Evolutionary conservation across 2,113 vertebrate species (phyloP).

Genomic region (Tetrax tetrax): DNA sequence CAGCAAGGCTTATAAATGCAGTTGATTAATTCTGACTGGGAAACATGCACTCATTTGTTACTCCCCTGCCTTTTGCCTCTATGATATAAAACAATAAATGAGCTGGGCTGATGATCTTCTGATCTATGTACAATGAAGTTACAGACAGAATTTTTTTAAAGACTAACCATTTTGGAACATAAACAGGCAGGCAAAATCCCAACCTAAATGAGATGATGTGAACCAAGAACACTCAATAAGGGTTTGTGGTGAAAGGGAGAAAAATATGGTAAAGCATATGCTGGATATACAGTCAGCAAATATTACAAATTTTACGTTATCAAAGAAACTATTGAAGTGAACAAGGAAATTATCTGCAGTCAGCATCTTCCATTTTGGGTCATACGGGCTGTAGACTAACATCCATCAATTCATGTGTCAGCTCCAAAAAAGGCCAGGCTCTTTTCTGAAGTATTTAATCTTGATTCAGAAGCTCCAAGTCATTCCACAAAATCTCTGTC

Average conservation of each 20-base stretch:
- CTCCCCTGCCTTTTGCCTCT: background rate
- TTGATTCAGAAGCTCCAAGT: background rate
- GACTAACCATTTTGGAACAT: background rate
- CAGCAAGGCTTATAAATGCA: background rate
- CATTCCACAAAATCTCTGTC: background rate
- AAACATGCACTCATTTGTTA: background rate
- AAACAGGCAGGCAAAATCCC: background rate
- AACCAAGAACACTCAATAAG: background rate
- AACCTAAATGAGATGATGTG: background rate
- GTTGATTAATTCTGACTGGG: background rate
- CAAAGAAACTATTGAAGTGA: background rate
- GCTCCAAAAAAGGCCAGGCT: background rate
- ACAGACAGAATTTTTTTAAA: background rate
- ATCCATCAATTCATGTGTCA: background rate
- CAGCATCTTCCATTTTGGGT: background rate
- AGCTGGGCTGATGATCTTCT: background rate
- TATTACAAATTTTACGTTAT: background rate
- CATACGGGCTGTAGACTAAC: background rate
- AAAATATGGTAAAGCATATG: background rate
- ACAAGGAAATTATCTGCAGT: background rate
- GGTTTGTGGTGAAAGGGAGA: background rate
- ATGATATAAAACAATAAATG: background rate
- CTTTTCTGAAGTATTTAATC: background rate
- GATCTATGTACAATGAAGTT: background rate
- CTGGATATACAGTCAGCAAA: background rate